phyloP scores from a whole-genome alignment of 2,113 vertebrate genomes.

The Calidris pugnax region DNA sequence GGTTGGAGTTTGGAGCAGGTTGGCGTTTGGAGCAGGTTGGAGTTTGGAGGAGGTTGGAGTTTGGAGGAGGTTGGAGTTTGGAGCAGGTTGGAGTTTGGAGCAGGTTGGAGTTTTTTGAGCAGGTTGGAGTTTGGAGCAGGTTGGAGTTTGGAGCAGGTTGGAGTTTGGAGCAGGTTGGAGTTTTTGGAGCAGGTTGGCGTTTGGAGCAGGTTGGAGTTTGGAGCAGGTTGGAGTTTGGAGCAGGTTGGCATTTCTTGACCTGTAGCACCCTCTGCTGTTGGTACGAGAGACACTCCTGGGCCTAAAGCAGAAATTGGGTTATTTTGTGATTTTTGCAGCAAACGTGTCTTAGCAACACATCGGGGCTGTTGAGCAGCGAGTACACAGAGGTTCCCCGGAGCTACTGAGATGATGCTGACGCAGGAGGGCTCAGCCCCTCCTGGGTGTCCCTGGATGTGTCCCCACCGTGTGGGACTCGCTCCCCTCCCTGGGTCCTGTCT shows the following conservation, averaged over 20 bases:
- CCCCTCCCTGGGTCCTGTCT: not conserved
- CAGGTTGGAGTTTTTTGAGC: not conserved
- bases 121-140: accelerated
- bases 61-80: too few relatives aligned
- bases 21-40: not conserved
- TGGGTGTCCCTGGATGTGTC: accelerated
- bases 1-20: accelerated
- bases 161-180: not conserved
- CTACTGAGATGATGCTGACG: accelerated
- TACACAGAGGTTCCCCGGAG: accelerated
- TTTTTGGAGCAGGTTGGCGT: accelerated
- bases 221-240: too few relatives aligned
- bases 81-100: accelerated
- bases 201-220: accelerated
- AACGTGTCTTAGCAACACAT: accelerated
- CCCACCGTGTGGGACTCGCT: accelerated
- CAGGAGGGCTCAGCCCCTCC: accelerated
- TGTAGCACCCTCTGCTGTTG: conserved; percentile 43
- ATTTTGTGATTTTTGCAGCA: accelerated
- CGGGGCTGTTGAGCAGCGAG: not conserved
- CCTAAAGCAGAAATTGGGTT: not conserved
- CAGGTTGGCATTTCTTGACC: not conserved
- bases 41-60: not conserved
- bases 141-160: too few relatives aligned
- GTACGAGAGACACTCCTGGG: accelerated